A percentile compares a stretch with the other conserved stretches of the same genome.
Evolutionary conservation across 1,140 invertebrate species (phyloP).

Genomic region (Drosophila leontia): DNA sequence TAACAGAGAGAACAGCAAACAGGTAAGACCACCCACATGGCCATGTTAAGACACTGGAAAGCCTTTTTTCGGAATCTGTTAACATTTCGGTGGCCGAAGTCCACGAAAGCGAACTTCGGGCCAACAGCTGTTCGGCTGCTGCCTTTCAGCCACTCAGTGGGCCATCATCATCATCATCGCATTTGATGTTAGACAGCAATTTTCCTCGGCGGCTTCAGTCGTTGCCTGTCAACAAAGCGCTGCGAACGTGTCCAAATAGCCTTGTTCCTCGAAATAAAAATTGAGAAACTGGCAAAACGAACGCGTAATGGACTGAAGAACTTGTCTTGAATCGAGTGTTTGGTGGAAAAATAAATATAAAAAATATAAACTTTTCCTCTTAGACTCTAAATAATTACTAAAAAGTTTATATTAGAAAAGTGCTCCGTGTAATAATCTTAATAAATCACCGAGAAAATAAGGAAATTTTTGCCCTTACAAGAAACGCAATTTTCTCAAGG

Average conservation of each 20-base stretch:
- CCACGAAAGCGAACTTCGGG: conserved; percentile 16
- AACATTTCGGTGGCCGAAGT: conserved; percentile 7
- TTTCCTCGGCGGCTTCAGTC: conserved; percentile 77
- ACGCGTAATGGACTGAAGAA: conserved; percentile 29
- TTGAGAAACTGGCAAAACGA: background rate
- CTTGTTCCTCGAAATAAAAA: conserved; percentile 22
- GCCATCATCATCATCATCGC: conserved; percentile 55
- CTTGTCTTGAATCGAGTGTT: conserved; percentile 5
- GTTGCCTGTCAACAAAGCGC: conserved; percentile 77
- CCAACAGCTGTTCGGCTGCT: conserved; percentile 40
- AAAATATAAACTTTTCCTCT: background rate
- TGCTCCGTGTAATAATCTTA: conserved; percentile 12
- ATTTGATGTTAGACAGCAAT: conserved; percentile 67
- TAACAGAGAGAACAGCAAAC: conserved; percentile 44
- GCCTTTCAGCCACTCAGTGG: conserved; percentile 52
- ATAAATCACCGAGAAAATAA: conserved; percentile 3
- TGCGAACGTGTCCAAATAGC: conserved; percentile 56
- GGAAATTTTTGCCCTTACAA: background rate
- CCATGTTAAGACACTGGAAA: conserved; percentile 59
- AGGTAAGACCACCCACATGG: conserved; percentile 49
- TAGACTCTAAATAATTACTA: background rate
- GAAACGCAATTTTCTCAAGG: conserved; percentile 43
- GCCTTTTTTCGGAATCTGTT: conserved; percentile 45
- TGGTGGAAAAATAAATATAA: background rate
- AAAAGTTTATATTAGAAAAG: conserved; percentile 1